Percentiles rank a stretch among this genome's conserved stretches.
These are phyloP conservation scores for Heliconius hewitsoni DNA, from an alignment of 1,140 invertebrate genomes.

Conservation along the genomic window DNA sequence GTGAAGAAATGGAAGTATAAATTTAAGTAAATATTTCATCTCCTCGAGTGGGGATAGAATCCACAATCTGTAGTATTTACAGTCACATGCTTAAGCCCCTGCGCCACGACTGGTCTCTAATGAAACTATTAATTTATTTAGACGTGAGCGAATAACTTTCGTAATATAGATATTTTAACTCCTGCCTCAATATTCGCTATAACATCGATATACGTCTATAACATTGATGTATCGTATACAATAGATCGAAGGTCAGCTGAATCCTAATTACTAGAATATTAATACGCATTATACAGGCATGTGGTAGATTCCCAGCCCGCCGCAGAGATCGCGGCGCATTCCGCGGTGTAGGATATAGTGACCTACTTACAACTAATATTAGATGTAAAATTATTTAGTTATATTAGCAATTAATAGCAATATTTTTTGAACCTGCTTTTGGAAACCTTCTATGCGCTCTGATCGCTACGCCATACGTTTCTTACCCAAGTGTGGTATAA, in stretches of 20 bases:
- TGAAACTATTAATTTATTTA: neutral
- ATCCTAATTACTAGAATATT: constrained; percentile 6
- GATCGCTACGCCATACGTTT: no score
- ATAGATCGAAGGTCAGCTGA: constrained; percentile 1
- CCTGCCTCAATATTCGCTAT: neutral
- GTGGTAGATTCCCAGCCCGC: constrained; percentile 8
- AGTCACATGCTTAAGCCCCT: no score
- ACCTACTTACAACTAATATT: constrained; percentile 5
- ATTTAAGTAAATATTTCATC: no score
- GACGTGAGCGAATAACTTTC: neutral
- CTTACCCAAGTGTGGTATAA: no score
- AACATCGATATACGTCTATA: neutral
- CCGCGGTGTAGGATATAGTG: neutral
- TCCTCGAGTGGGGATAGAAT: no score
- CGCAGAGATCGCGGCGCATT: neutral
- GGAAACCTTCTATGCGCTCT: no score
- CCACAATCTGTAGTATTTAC: no score
- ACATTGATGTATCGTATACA: neutral
- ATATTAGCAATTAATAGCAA: neutral
- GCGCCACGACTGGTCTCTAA: no score
- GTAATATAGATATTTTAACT: neutral
- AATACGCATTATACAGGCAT: constrained; percentile 7
- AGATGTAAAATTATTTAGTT: neutral
- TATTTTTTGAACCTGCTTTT: no score
- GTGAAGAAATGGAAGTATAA: no score